Percentiles rank a stretch among this genome's conserved stretches.
Conservation (phyloP, 2,113 vertebrate genomes). For the Oriolus oriolus region DNA sequence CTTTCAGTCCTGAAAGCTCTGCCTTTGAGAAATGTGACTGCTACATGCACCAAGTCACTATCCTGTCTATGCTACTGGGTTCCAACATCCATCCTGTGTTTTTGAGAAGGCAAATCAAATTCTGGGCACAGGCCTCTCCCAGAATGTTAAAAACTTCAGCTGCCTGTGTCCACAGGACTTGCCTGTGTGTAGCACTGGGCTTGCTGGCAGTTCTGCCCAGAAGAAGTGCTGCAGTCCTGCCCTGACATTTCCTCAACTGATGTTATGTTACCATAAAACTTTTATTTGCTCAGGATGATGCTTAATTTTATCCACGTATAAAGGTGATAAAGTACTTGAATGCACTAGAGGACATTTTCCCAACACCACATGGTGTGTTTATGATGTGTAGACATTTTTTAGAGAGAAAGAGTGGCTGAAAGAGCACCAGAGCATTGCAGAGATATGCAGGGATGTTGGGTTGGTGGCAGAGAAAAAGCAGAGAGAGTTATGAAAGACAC, state of each 20-base stretch:
- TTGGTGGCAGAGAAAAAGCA: neutral
- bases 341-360: neutral
- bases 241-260: neutral
- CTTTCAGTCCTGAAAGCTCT: neutral
- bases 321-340: neutral
- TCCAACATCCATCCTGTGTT: neutral
- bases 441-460: neutral
- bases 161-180: neutral
- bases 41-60: neutral
- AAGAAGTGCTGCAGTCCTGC: neutral
- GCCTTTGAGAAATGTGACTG: neutral
- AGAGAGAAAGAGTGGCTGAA: neutral
- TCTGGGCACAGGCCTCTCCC: neutral
- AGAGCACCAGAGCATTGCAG: neutral
- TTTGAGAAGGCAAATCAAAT: neutral
- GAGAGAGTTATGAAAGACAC: neutral
- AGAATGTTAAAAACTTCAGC: neutral
- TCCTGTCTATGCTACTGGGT: neutral
- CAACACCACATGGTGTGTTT: neutral
- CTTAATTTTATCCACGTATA: neutral
- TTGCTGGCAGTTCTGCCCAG: neutral
- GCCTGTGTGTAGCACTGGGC: neutral
- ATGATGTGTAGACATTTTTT: neutral
- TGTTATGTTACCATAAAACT: neutral
- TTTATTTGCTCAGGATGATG: neutral